A percentile compares a stretch with the other conserved stretches of the same genome.
These are phyloP conservation scores for Cyanoderma ruficeps DNA, from an alignment of 2,113 vertebrate genomes.

Conservation along the genomic window DNA sequence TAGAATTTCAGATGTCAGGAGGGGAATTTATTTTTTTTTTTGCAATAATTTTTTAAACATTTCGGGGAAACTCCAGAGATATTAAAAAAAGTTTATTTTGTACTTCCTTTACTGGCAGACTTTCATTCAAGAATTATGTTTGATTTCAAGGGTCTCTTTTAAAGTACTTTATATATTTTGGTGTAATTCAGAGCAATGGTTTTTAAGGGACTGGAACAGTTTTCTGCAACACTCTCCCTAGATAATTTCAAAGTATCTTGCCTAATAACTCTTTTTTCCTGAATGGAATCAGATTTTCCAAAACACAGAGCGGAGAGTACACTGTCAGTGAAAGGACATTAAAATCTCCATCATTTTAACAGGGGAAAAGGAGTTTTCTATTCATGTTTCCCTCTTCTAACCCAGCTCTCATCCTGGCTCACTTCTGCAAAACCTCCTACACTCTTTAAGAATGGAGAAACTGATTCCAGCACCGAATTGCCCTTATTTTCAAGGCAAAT, in stretches of 20 bases:
- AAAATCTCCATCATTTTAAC: background rate
- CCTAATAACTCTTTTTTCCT: background rate
- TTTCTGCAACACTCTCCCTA: background rate
- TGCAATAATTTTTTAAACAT: background rate
- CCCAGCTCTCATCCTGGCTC: background rate
- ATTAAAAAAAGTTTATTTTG: background rate
- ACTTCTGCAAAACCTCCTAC: background rate
- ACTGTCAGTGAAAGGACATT: background rate
- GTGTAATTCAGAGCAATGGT: background rate
- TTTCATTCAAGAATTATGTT: background rate
- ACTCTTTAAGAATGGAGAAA: background rate
- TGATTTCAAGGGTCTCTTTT: background rate
- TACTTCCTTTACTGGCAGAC: background rate
- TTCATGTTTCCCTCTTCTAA: background rate
- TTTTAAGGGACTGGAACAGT: background rate
- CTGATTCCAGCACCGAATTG: background rate
- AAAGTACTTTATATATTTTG: background rate
- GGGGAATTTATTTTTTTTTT: background rate
- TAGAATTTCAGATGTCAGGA: background rate
- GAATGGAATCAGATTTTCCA: background rate
- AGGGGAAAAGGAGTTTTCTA: fast-evolving
- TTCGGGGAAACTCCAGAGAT: background rate
- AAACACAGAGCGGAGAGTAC: background rate
- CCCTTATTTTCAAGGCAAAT: background rate
- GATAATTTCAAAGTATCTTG: background rate